Evolutionary conservation across 2,797 vertebrate species (phyloP), one percentile per base, ranked within the genome.

Genomic region (Sphenopsis melanotis): DNA sequence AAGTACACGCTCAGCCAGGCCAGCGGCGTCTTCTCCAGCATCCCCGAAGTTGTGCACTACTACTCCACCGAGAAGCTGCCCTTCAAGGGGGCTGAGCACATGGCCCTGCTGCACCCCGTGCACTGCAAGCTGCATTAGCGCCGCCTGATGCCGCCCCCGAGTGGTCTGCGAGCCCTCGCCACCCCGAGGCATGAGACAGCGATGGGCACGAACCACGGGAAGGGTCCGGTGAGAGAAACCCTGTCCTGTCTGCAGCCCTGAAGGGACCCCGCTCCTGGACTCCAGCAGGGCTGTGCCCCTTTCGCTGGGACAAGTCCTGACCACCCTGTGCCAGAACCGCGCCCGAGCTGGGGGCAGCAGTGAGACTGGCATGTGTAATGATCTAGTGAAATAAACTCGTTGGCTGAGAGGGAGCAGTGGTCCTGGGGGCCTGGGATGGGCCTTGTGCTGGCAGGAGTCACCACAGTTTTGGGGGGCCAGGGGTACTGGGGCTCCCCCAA

Each of bases 21-120:
- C 11, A 98, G 99, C 50, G 99, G 99, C 0, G 98, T 98, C 88
- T 99, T 99, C 37, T 95, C 97, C 96, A 99, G 98, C 93, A 98
- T 99, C 95, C 98, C 99, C 0, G 98, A 99, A 92, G 98, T 99
- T 47, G 99, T 99, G 76, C 98, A 98, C 75, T 97, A 99, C 93
- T 99, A 99, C 93, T 98, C 98, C 98, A 98, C 97, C 2, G 98
- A 99, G 95, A 98, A 99, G 92, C 95, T 99, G 95, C 99, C 99
- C 76, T 99, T 99, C 97, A 99, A 99, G 36, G 99, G 99, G 53
- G 99, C 98, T 0, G 98, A 99, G 74, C 99, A 99, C 97, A 99
- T 99, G 99, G 98, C 98, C 94, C 98, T 99, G 70, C 98, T 98
- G 87, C 97, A 99, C 94, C 98, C 99, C 0, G 98, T 99, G 70